Evolutionary conservation across 2,797 vertebrate genomes (phyloP), one percentile per base, ranked within the genome.

Genomic region (Anniella stebbinsi): DNA sequence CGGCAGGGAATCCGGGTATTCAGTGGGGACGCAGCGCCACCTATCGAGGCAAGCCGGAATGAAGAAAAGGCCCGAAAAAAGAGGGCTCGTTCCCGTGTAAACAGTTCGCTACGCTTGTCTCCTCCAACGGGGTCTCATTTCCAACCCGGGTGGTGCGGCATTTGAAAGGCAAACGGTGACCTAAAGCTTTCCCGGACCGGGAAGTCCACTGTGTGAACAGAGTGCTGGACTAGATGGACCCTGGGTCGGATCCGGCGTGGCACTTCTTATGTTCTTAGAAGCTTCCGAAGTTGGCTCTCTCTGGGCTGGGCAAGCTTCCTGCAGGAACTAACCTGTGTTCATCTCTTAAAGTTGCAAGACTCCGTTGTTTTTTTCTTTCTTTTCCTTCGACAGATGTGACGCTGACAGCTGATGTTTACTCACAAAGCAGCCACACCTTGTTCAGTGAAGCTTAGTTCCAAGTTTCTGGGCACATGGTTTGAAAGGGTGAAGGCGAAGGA

Each of bases 1-100:
- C 93, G 94, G 95, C 97, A 97, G 97, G 96, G 28, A 15, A 18
- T 96, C 89, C 94, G 93, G 96, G 97, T 97, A 97, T 96, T 96
- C 93, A 13, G 88, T 86, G 93, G 21, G 95, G 95, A 73, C 75
- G 80, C 94, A 97, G 96, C 96, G 97, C 96, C 97, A 97, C 94
- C 96, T 96, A 94, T 91, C 95, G 96, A 5, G 66, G 94, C 73
- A 87, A 90, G 85, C 88, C 0, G 0, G 67, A 36, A 57, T 54
- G 11, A 48, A 89, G 84, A 45, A 23, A 12, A 8, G 69, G 45
- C 13, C 7, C 15, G 48, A 17, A 30, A 3, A 1, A 17, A 30
- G 7, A 1, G 33, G 9, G 2, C 12, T 17, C 21, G 48, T 12
- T 8, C 33, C 4, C 4, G 51, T 51, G 51, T 11, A 51, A 51